Conservation (phyloP, 2,113 vertebrate species). For the Puma concolor region DNA sequence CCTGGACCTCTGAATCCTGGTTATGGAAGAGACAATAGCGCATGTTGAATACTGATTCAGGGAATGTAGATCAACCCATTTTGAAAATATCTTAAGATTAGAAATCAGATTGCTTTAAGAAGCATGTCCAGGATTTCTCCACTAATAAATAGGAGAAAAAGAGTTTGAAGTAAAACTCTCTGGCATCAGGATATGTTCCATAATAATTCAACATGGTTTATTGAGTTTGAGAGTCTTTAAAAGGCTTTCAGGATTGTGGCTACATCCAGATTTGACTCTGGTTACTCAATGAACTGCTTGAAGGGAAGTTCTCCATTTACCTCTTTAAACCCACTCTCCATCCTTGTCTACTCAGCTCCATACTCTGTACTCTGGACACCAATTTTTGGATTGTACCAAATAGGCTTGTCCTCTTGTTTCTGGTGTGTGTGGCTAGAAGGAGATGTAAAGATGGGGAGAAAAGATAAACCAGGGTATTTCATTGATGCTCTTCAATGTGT, state of each 20-base stretch:
- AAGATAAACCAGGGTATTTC: neutral
- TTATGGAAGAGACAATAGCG: neutral
- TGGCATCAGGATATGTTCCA: neutral
- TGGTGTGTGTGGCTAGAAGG: neutral
- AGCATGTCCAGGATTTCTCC: neutral
- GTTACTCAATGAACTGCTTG: neutral
- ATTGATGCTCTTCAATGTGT: neutral
- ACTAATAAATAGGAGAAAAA: neutral
- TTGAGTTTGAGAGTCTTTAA: neutral
- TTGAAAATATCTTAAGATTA: neutral
- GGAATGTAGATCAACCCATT: neutral
- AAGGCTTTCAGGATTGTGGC: neutral
- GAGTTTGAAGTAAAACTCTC: neutral
- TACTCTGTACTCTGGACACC: neutral
- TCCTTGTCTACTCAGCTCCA: neutral
- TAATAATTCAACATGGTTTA: neutral
- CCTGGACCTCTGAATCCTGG: neutral
- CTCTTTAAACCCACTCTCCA: neutral
- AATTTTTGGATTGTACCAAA: neutral
- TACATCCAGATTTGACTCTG: neutral
- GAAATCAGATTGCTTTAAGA: neutral
- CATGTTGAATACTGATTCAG: neutral
- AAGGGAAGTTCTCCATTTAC: neutral
- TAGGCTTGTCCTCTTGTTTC: neutral
- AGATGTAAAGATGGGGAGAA: neutral